Evolutionary conservation across 2,113 vertebrate genomes (phyloP).

Genomic region (Pardalotus punctatus): DNA sequence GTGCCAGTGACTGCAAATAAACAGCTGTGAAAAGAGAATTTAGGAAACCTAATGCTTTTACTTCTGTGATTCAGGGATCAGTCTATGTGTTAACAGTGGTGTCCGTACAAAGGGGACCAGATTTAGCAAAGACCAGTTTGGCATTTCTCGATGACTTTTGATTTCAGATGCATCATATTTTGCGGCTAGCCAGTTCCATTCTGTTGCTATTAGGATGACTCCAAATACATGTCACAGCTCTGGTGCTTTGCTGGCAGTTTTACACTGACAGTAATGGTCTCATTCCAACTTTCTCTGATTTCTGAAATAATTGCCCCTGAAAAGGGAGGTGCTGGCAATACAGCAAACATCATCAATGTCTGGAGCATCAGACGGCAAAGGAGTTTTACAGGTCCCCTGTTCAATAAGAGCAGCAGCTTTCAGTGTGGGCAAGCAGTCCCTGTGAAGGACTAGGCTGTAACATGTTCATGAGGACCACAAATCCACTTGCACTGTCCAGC

Average conservation of each 20-base stretch:
- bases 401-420: neutral
- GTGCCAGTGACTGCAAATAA: neutral
- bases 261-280: neutral
- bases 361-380: neutral
- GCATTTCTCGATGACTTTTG: neutral
- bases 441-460: neutral
- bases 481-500: neutral
- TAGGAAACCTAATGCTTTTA: accelerated
- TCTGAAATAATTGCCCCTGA: neutral
- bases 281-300: neutral
- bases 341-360: neutral
- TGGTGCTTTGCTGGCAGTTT: neutral
- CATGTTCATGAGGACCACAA: neutral
- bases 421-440: neutral
- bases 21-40: neutral
- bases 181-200: neutral
- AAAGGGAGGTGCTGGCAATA: neutral
- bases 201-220: neutral
- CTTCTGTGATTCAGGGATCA: neutral
- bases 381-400: neutral
- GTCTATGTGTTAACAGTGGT: neutral
- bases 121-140: neutral
- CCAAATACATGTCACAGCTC: neutral
- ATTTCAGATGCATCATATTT: neutral
- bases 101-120: neutral